Evolutionary conservation across 2,797 vertebrate species (phyloP).

Genomic region (Ptychobarbus kaznakovi): DNA sequence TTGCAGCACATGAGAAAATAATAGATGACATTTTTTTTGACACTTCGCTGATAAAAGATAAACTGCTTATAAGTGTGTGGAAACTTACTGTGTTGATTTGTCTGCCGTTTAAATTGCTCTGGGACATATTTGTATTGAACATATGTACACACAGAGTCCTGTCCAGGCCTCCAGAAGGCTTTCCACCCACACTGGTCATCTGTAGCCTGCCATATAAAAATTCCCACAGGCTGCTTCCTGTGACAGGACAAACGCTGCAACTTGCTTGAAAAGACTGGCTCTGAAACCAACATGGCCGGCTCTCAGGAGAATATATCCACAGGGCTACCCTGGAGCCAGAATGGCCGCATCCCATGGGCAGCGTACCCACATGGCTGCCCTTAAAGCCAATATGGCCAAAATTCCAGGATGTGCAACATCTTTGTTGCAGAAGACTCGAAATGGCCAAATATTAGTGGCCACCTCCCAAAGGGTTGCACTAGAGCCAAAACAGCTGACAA

Average conservation of each 20-base stretch:
- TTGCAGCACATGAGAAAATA: background rate
- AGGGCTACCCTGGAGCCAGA: slow-evolving; percentile 60
- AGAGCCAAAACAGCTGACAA: slow-evolving; percentile 30
- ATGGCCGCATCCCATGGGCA: slow-evolving; percentile 54
- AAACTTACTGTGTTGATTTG: background rate
- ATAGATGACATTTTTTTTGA: background rate
- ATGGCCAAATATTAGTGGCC: slow-evolving; percentile 33
- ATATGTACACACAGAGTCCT: slow-evolving; percentile 44
- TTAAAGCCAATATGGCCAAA: slow-evolving; percentile 53
- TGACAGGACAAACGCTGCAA: slow-evolving; percentile 54
- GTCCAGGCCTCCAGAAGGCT: slow-evolving; percentile 52
- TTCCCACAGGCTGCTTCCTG: slow-evolving; percentile 63
- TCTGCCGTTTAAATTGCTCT: background rate
- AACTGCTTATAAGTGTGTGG: background rate
- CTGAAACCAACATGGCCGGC: slow-evolving; percentile 54
- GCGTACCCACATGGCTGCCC: slow-evolving; percentile 46
- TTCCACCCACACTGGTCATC: slow-evolving; percentile 55
- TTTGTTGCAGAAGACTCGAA: slow-evolving; percentile 40
- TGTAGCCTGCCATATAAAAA: slow-evolving; percentile 56
- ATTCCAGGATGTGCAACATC: slow-evolving; percentile 36
- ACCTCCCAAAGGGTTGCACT: slow-evolving; percentile 12
- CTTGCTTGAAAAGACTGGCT: slow-evolving; percentile 49
- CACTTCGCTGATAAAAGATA: background rate
- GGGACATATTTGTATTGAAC: slow-evolving; percentile 42
- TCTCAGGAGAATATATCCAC: slow-evolving; percentile 48